Percentiles rank a stretch among this genome's conserved stretches.
These are phyloP conservation scores for Drosophila persimilis DNA, from an alignment of 1,140 invertebrate species.

Conservation along the genomic window DNA sequence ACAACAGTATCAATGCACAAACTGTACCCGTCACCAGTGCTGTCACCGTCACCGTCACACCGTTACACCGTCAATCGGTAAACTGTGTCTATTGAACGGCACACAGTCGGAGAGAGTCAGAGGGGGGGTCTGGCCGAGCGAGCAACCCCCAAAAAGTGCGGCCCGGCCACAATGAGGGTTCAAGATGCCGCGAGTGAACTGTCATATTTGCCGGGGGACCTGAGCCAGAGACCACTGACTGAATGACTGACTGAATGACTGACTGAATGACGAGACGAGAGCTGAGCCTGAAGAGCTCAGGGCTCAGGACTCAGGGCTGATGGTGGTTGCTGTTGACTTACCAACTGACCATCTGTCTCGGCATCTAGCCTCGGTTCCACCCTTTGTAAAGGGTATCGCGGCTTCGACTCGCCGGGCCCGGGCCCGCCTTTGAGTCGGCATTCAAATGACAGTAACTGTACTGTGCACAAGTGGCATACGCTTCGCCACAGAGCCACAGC, in stretches of 20 bases:
- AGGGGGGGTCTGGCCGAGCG: constrained; percentile 12
- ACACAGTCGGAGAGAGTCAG: constrained; percentile 1
- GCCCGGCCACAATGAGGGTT: constrained; percentile 48
- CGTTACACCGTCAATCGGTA: constrained; percentile 30
- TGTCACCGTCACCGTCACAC: constrained; percentile 41
- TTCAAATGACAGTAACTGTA: constrained; percentile 71
- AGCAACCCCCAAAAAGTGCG: constrained; percentile 65
- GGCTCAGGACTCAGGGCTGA: background rate
- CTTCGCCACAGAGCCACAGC: constrained; percentile 18
- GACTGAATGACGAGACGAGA: constrained; percentile 12
- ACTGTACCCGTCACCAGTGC: constrained; percentile 67
- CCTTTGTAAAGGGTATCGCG: constrained; percentile 1
- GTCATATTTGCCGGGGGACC: constrained; percentile 62
- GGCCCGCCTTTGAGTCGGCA: background rate
- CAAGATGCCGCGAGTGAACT: constrained; percentile 71
- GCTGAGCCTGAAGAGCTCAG: too few species aligned
- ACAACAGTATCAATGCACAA: constrained; percentile 81
- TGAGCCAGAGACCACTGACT: constrained; percentile 43
- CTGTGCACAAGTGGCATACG: constrained; percentile 57
- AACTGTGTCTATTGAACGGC: constrained; percentile 35
- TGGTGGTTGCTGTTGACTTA: constrained; percentile 74
- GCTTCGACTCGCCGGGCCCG: background rate
- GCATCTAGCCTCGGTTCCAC: too few species aligned
- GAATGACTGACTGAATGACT: constrained; percentile 53
- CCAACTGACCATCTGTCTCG: constrained; percentile 73